Evolutionary conservation across 2,888 invertebrate genomes (phyloP).

Genomic region (Eretmocerus hayati): DNA sequence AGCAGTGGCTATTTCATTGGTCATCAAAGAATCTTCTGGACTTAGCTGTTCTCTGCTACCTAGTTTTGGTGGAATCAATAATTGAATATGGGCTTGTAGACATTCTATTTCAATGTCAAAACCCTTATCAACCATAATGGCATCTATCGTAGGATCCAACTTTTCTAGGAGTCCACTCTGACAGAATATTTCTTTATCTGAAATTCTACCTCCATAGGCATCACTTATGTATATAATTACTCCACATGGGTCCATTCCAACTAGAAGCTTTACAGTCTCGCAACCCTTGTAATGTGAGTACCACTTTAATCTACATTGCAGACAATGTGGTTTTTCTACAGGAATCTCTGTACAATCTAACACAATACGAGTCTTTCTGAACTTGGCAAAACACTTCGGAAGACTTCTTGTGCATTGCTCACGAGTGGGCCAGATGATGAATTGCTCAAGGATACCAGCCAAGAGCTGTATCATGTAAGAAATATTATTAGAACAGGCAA

Average conservation of each 20-base stretch:
- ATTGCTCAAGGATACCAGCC: background rate
- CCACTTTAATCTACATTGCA: background rate
- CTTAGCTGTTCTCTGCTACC: background rate
- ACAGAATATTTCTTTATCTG: background rate
- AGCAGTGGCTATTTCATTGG: background rate
- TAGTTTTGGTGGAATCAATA: conserved; percentile 1
- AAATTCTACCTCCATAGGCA: no score
- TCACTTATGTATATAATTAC: background rate
- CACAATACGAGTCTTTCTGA: background rate
- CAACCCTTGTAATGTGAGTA: background rate
- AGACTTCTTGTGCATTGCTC: background rate
- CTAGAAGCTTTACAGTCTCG: background rate
- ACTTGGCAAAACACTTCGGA: background rate
- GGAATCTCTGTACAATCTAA: background rate
- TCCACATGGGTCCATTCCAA: background rate
- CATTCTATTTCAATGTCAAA: background rate
- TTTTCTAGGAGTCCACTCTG: background rate
- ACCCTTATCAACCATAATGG: background rate
- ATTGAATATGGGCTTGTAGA: background rate
- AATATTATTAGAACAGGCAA: background rate
- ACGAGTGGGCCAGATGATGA: background rate
- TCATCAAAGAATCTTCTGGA: background rate
- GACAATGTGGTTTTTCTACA: background rate
- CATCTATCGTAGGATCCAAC: background rate
- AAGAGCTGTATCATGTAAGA: no score